Conservation (phyloP, 2,797 vertebrate species). For the Natrix natrix region DNA sequence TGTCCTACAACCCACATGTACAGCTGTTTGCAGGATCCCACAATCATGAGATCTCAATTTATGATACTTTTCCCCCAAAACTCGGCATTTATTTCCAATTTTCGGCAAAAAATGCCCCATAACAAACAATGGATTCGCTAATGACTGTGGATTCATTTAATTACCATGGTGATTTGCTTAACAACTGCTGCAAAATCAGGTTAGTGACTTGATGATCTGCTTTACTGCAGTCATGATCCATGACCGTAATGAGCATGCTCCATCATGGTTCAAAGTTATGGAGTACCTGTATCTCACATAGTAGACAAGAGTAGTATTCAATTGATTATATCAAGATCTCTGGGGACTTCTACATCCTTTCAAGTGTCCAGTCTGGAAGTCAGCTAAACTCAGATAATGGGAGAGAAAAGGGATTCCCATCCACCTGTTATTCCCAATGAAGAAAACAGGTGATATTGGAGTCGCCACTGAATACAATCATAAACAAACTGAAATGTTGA, state of each 20-base stretch:
- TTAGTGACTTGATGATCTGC: background rate
- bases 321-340: background rate
- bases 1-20: background rate
- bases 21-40: background rate
- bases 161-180: background rate
- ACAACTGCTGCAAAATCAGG: background rate
- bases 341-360: background rate
- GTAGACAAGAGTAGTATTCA: background rate
- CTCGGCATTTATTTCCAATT: background rate
- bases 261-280: background rate
- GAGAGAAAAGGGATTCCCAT: background rate
- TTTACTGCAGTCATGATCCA: background rate
- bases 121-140: background rate
- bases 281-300: background rate
- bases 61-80: background rate
- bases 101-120: background rate
- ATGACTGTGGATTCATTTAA: background rate
- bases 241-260: background rate
- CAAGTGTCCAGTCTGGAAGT: background rate
- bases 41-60: background rate
- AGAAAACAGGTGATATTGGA: background rate
- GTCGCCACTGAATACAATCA: background rate
- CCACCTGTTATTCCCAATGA: background rate
- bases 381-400: background rate
- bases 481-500: background rate